Base-by-base conservation (phyloP, 2,113 vertebrate species). In the Phasianus colchicus region DNA sequence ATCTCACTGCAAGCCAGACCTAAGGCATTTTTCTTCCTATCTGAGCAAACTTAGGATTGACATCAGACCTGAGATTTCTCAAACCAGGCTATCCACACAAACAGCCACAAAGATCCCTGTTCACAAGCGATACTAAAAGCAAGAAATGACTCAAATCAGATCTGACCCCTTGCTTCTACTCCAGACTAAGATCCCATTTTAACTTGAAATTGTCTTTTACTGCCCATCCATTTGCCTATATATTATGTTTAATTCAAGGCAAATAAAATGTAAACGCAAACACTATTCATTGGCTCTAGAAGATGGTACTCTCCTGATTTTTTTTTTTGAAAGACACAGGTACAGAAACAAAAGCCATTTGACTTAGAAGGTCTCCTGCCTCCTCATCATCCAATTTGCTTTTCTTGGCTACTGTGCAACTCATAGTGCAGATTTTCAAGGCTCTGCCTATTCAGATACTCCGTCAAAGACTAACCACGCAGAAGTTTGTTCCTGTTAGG, bases 1-100 rank as follows among this genome's bases (percentile, higher is more conserved):
- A 32, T 43, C 4, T 3, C 13, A 17, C 29, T 36, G 66, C 38
- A 84, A 40, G 17, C 69, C 54, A 77, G 55, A 38, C 15, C 7
- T 12, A 70, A 77, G 86, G 18, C 8, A 11, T 71, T 66, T 57
- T 29, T 29, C 43, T 61, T 54, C 24, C 24, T 40, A 42, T 6
- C 22, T 1, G 1, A 72, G 64, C 45, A 32, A 57, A 1, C 52
- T 43, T 0, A 2, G 36, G 45, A 36, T 72, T 6, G 18, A 22
- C 0, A 1, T 6, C 2, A 0, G 42, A 50, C 32, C 30, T n/a
- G 30, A 57, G 2, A 57, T n/a, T 38, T 1, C 32, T 8, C 30
- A 45, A 50, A 69, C 8, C 15, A 69, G 40, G 18, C 43, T 34
- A 5, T 2, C n/a, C 2, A 9, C 10, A 0, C 14, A 64, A n/a